Evolutionary conservation across 2,113 vertebrate genomes (phyloP).

Genomic region (Rafetus swinhoei): DNA sequence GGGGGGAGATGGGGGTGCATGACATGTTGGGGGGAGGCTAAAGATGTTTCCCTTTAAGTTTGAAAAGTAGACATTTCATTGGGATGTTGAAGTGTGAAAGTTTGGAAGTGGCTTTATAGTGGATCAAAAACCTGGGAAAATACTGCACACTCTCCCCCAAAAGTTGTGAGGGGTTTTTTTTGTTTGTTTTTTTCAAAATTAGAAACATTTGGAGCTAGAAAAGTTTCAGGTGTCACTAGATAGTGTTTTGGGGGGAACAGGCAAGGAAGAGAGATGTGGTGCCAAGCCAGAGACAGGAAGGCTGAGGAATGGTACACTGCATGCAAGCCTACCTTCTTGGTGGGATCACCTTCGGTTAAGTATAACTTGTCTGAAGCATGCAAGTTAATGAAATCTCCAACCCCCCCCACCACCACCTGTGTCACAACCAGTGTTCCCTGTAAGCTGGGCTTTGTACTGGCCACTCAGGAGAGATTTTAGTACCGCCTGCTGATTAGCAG

Average conservation of each 20-base stretch:
- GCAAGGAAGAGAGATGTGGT: background rate
- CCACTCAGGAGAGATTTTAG: no score
- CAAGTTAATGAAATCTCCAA: background rate
- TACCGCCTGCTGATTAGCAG: no score
- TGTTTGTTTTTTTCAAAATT: background rate
- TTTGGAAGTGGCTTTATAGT: background rate
- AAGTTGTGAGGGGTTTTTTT: background rate
- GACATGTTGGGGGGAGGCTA: background rate
- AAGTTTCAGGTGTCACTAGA: background rate
- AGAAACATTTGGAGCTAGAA: background rate
- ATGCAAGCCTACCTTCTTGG: background rate
- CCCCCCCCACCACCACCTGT: background rate
- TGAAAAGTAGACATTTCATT: background rate
- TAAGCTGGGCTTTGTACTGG: no score
- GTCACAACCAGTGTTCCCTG: no score
- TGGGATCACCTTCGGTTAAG: background rate
- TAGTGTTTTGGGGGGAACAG: background rate
- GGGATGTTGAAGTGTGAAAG: background rate
- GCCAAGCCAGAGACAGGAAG: background rate
- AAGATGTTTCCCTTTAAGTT: background rate
- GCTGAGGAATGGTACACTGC: background rate
- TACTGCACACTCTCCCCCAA: background rate
- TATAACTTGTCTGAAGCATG: background rate
- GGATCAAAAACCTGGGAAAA: background rate
- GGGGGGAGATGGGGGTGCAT: accelerated